phyloP scores from a whole-genome alignment of 2,888 invertebrate genomes.

The Pollenia labialis region DNA sequence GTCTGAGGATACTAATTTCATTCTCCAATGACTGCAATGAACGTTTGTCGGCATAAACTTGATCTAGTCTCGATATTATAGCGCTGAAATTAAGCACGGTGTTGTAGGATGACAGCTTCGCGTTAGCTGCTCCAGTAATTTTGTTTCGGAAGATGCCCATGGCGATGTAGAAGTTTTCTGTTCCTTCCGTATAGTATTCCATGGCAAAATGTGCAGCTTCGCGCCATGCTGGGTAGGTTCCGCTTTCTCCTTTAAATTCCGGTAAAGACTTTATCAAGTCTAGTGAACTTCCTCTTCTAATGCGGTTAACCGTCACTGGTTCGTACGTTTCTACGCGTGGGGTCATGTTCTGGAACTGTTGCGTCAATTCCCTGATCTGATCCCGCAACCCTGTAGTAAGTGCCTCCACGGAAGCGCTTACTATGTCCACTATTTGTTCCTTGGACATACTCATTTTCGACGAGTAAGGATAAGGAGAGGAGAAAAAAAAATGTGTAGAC shows the following conservation, averaged over 20 bases:
- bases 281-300: neutral
- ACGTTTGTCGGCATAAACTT: constrained; percentile 69
- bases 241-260: neutral
- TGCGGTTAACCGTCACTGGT: too few species aligned
- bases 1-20: constrained; percentile 71
- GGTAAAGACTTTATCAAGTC: constrained; percentile 25
- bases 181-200: neutral
- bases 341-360: too few species aligned
- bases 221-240: neutral
- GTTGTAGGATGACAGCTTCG: constrained; percentile 60
- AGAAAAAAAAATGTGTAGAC: too few species aligned
- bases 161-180: constrained; percentile 53
- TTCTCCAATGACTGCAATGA: constrained; percentile 68
- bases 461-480: too few species aligned
- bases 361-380: too few species aligned
- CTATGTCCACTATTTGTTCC: too few species aligned
- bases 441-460: too few species aligned
- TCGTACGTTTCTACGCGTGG: too few species aligned
- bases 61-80: constrained; percentile 64
- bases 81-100: constrained; percentile 65
- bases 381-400: too few species aligned
- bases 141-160: constrained; percentile 56
- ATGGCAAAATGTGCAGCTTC: constrained; percentile 26
- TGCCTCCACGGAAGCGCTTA: too few species aligned
- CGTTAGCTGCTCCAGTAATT: constrained; percentile 57